phyloP scores from a whole-genome alignment of 2,113 vertebrate genomes.

The Noctilio leporinus region DNA sequence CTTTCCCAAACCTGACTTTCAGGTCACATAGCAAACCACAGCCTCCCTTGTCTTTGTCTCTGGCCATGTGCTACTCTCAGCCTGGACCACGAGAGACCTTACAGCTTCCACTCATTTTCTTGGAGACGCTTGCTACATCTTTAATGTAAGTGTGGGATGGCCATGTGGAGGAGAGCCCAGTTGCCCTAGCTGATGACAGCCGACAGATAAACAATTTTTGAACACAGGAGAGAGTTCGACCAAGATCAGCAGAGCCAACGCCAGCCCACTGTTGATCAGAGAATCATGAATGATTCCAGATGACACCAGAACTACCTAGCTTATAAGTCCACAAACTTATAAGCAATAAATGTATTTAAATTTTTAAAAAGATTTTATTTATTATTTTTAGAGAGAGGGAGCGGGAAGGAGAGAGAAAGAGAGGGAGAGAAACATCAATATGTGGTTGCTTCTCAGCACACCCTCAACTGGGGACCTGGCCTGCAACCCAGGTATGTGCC shows the following conservation, averaged over 20 bases:
- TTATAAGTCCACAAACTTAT: not conserved
- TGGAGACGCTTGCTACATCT: not conserved
- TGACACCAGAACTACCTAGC: not conserved
- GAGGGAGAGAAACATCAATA: no score
- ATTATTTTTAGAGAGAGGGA: no score
- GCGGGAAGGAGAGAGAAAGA: no score
- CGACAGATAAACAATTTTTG: not conserved
- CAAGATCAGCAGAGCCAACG: not conserved
- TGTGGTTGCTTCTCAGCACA: no score
- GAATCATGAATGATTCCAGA: not conserved
- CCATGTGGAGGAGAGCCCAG: not conserved
- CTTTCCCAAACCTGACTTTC: not conserved
- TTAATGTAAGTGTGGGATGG: not conserved
- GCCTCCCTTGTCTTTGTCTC: not conserved
- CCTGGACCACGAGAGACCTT: not conserved
- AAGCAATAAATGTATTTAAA: not conserved
- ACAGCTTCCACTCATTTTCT: not conserved
- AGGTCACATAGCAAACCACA: not conserved
- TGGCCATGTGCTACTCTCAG: not conserved
- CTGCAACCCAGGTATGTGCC: no score
- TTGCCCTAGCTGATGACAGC: not conserved
- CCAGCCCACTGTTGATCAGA: not conserved
- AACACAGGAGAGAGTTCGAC: not conserved
- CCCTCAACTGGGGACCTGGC: no score
- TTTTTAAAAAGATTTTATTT: no score